These are phyloP conservation scores for Conus betulinus DNA, from an alignment of 1,140 invertebrate genomes.

Conservation along the genomic window DNA sequence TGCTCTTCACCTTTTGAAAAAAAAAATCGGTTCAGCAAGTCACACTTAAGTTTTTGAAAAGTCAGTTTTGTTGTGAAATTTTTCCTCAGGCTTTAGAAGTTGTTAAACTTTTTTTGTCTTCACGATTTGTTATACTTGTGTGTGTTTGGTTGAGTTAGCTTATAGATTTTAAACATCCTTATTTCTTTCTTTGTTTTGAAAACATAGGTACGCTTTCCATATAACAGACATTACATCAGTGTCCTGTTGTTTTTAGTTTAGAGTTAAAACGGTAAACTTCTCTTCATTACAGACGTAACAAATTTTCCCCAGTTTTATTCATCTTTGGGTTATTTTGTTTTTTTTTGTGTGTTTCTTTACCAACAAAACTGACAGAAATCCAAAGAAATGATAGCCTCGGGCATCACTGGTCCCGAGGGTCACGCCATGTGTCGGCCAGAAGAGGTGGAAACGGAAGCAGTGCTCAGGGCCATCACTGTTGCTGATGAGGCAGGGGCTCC, in stretches of 20 bases:
- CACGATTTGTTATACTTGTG: no score
- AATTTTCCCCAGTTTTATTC: background rate
- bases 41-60: no score
- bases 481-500: slow-evolving; percentile 93
- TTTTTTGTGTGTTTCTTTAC: background rate
- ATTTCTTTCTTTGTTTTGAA: background rate
- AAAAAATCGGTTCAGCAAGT: no score
- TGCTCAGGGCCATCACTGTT: slow-evolving; percentile 93
- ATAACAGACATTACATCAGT: no score
- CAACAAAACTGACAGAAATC: slow-evolving; percentile 82
- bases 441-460: slow-evolving; percentile 96
- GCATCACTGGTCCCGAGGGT: slow-evolving; percentile 97
- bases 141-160: no score
- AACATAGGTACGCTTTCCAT: background rate
- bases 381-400: slow-evolving; percentile 88
- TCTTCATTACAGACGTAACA: background rate
- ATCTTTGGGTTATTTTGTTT: background rate
- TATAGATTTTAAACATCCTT: background rate
- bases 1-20: no score
- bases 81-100: no score
- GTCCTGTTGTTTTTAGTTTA: no score
- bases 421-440: slow-evolving; percentile 97
- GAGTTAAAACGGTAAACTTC: no score
- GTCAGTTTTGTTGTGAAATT: no score
- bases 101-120: no score